Evolutionary conservation across 2,888 invertebrate genomes (phyloP).

Genomic region (Pollenia angustigena): DNA sequence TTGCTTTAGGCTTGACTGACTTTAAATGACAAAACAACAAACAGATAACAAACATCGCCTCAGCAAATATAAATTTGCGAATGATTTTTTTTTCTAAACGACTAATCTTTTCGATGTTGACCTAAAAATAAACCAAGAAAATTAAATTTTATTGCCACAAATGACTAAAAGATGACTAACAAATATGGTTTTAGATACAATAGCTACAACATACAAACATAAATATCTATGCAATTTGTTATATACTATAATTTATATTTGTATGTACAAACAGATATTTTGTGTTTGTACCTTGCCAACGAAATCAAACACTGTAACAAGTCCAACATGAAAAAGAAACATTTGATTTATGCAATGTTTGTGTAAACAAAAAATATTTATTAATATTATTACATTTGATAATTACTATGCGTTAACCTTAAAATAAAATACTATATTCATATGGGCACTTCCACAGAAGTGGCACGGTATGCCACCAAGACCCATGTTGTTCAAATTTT

Average conservation of each 20-base stretch:
- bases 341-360: constrained; percentile 16
- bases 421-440: not conserved
- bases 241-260: not conserved
- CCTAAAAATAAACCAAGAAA: constrained; percentile 58
- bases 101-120: constrained; percentile 44
- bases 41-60: not conserved
- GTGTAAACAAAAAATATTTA: not conserved
- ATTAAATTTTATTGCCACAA: constrained; percentile 53
- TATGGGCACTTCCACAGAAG: too few species aligned
- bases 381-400: not conserved
- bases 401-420: constrained; percentile 1
- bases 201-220: not conserved
- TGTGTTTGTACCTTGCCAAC: constrained; percentile 11
- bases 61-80: not conserved
- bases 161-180: constrained; percentile 47
- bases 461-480: too few species aligned
- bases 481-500: too few species aligned
- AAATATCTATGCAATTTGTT: too few species aligned
- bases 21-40: constrained; percentile 55
- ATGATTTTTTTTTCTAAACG: not conserved
- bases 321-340: not conserved
- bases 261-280: constrained; percentile 9
- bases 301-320: not conserved
- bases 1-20: constrained; percentile 13
- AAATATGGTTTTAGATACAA: constrained; percentile 17